phyloP scores from a whole-genome alignment of 2,888 invertebrate species.

The Acanthosepion lycidas region DNA sequence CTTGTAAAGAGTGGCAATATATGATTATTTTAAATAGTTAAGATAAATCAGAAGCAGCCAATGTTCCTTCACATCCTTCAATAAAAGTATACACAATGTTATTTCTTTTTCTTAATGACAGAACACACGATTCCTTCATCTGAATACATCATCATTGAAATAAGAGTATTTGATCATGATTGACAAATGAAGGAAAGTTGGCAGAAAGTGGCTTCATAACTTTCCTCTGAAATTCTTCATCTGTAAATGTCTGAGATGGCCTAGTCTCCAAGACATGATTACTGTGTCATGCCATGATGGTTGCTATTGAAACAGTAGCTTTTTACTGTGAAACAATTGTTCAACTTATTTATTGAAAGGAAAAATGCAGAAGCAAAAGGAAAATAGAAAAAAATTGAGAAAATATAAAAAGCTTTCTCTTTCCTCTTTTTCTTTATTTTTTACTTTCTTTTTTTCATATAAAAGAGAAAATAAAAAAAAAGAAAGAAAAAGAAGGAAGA shows the following conservation, averaged over 20 bases:
- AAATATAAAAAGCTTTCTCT: no score
- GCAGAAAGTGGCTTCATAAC: not conserved
- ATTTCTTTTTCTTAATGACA: not conserved
- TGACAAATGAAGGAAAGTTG: not conserved
- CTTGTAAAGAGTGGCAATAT: no score
- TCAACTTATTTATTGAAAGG: not conserved
- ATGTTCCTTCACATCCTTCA: not conserved
- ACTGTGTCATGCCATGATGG: not conserved
- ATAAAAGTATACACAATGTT: not conserved
- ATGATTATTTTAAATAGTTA: no score
- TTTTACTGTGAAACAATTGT: not conserved
- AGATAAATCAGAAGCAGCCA: no score
- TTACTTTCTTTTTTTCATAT: no score
- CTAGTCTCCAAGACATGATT: not conserved
- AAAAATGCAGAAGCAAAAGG: not conserved
- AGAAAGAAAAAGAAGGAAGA: not conserved
- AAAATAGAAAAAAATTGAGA: not conserved
- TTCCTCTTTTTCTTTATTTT: no score
- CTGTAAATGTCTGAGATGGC: not conserved
- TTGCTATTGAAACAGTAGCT: not conserved
- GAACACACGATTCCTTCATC: not conserved
- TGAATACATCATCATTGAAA: not conserved
- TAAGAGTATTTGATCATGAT: not conserved
- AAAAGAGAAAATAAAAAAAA: not conserved
- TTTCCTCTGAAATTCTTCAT: not conserved